These are phyloP conservation scores for Fabriciana adippe DNA, from an alignment of 2,888 invertebrate genomes.

Conservation along the genomic window DNA sequence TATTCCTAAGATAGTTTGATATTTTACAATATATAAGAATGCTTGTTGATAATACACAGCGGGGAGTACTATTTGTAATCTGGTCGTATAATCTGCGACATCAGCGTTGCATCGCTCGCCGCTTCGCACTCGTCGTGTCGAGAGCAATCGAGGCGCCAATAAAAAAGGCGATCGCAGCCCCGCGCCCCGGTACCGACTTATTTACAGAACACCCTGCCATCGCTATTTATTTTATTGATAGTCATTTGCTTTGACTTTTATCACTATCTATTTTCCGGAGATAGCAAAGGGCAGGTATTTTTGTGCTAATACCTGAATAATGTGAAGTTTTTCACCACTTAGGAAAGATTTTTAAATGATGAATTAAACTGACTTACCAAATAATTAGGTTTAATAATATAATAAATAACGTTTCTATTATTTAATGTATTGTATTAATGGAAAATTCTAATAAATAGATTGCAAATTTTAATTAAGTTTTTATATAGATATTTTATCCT, in stretches of 20 bases:
- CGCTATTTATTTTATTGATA: conserved; percentile 83
- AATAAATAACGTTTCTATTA: too few species aligned
- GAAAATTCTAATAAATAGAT: too few species aligned
- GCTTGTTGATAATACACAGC: conserved; percentile 49
- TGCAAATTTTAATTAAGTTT: too few species aligned
- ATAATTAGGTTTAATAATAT: too few species aligned
- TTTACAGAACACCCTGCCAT: conserved; percentile 81
- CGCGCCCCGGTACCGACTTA: conserved; percentile 73
- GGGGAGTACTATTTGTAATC: conserved; percentile 72
- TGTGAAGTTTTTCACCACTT: background rate
- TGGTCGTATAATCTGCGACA: conserved; percentile 69
- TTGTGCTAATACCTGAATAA: conserved; percentile 43
- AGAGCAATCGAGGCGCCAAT: conserved; percentile 83
- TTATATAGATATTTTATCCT: too few species aligned
- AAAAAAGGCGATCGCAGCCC: conserved; percentile 82
- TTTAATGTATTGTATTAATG: too few species aligned
- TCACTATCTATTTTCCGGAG: conserved; percentile 76
- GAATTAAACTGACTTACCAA: background rate
- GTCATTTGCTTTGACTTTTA: conserved; percentile 81
- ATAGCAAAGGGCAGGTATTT: conserved; percentile 74
- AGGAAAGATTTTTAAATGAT: background rate
- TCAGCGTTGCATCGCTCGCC: conserved; percentile 59
- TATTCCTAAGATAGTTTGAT: conserved; percentile 12
- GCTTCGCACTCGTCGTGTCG: conserved; percentile 75
- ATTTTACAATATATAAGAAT: conserved; percentile 22